These are phyloP conservation scores for Ecdyonurus torrentis DNA, from an alignment of 2,888 invertebrate genomes.

Conservation along the genomic window DNA sequence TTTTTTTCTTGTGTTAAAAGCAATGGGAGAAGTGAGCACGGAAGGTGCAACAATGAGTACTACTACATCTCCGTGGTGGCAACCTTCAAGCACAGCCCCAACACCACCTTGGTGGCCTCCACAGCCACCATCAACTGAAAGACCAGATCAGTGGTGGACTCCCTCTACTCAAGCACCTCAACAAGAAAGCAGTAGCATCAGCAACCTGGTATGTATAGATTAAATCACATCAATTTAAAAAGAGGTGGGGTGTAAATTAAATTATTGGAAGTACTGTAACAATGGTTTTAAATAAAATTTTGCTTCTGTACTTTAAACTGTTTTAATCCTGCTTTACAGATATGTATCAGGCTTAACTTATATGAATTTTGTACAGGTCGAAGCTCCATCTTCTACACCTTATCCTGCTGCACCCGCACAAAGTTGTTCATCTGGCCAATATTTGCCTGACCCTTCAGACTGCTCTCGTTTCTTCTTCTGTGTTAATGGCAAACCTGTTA, in stretches of 20 bases:
- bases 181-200: conserved; percentile 6
- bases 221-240: too few species aligned
- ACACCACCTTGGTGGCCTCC: conserved; percentile 11
- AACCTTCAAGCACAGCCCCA: neutral
- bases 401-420: conserved; percentile 10
- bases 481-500: conserved; percentile 49
- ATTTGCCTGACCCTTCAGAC: conserved; percentile 48
- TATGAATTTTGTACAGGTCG: neutral
- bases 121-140: conserved; percentile 14
- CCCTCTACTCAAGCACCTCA: conserved; percentile 13
- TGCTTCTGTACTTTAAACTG: too few species aligned
- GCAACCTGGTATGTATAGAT: neutral
- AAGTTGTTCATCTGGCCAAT: conserved; percentile 50
- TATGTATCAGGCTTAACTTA: neutral
- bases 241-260: too few species aligned
- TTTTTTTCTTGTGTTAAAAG: neutral
- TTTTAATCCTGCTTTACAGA: neutral
- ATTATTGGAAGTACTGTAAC: too few species aligned
- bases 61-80: neutral
- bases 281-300: too few species aligned
- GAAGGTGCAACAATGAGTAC: neutral
- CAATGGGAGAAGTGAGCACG: too few species aligned
- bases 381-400: conserved; percentile 1
- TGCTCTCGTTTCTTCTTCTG: conserved; percentile 65
- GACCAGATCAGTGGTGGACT: conserved; percentile 12